Evolutionary conservation across 2,113 vertebrate genomes (phyloP).

Genomic region (Ahaetulla prasina): DNA sequence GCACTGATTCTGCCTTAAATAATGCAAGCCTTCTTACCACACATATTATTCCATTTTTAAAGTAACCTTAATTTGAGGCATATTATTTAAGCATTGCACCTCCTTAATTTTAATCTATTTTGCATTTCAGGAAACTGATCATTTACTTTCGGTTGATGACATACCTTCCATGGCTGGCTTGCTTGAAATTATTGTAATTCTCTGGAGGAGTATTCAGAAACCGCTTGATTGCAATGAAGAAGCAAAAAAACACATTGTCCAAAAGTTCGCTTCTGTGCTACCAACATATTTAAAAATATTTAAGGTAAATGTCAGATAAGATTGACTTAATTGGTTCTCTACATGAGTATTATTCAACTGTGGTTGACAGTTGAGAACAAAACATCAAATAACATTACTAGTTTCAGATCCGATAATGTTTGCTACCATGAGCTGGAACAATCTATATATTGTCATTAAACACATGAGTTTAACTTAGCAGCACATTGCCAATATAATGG

Average conservation of each 20-base stretch:
- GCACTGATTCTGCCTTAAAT: not conserved
- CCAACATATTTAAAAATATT: conserved; percentile 86
- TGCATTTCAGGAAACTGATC: conserved; percentile 71
- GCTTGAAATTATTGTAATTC: conserved; percentile 85
- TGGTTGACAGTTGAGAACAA: not conserved
- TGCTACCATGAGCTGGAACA: not conserved
- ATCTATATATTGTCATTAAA: not conserved
- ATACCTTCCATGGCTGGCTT: conserved; percentile 75
- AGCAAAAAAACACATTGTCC: conserved; percentile 73
- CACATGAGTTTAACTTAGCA: not conserved
- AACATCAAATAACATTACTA: not conserved
- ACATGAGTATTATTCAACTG: not conserved
- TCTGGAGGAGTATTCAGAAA: conserved; percentile 88
- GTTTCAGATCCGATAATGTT: not conserved
- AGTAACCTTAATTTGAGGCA: conserved; percentile 17
- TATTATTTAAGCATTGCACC: not conserved
- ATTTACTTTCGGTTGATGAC: conserved; percentile 73
- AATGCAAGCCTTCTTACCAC: not conserved
- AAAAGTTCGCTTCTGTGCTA: conserved; percentile 84
- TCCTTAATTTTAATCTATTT: conserved; percentile 6
- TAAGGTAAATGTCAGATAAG: conserved; percentile 69
- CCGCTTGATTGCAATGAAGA: conserved; percentile 79
- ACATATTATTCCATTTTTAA: not conserved
- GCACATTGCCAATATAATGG: not conserved
- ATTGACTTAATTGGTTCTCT: not conserved